A percentile compares a stretch with the other conserved stretches of the same genome.
Conservation (phyloP, 2,113 vertebrate genomes). For the Grammomys surdaster region DNA sequence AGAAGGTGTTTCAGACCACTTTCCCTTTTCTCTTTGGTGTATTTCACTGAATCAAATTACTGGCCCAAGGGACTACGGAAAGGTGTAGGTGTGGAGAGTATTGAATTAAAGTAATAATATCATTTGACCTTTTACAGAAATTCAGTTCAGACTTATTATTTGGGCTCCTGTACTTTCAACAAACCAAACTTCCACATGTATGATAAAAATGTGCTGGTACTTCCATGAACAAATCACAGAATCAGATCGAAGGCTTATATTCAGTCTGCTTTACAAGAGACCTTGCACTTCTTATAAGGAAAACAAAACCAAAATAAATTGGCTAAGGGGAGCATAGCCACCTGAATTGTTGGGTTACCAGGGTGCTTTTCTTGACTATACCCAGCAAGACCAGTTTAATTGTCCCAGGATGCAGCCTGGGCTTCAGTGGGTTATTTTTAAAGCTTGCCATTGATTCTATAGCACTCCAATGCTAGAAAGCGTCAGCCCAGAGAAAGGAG, state of each 20-base stretch:
- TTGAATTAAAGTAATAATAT: neutral
- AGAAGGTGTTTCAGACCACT: neutral
- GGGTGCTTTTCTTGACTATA: neutral
- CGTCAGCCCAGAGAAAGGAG: neutral
- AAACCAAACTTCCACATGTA: neutral
- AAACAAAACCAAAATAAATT: slow-evolving; percentile 22
- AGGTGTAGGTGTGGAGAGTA: neutral
- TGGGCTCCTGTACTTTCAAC: neutral
- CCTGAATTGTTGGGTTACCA: neutral
- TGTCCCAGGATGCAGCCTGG: neutral
- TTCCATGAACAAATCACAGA: neutral
- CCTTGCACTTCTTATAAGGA: neutral
- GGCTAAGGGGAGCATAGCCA: neutral
- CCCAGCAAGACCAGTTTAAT: neutral
- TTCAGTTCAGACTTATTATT: neutral
- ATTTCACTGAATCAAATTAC: neutral
- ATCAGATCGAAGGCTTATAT: neutral
- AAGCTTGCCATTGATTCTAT: neutral
- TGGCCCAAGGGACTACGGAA: neutral
- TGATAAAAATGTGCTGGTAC: neutral
- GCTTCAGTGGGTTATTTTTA: slow-evolving; percentile 4
- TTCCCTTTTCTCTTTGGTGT: neutral
- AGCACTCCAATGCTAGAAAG: neutral
- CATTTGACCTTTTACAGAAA: slow-evolving; percentile 38
- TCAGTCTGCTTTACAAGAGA: neutral